Conservation (phyloP, 2,113 vertebrate genomes). For the Tinamus guttatus region DNA sequence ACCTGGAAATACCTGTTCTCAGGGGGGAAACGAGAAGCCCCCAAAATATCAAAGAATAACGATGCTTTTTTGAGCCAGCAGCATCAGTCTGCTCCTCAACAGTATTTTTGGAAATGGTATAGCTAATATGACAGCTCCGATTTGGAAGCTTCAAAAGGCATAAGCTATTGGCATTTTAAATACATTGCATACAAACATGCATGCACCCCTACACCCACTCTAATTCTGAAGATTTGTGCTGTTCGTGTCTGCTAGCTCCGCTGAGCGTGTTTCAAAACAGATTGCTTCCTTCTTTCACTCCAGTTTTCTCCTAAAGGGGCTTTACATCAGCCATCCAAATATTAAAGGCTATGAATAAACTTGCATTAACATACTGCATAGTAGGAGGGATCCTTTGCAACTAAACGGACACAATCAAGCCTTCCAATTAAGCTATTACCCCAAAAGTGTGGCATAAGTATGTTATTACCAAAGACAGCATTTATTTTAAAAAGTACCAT, state of each 20-base stretch:
- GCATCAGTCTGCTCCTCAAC: conserved; percentile 44
- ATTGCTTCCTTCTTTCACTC: conserved; percentile 16
- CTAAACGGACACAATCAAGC: conserved; percentile 27
- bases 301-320: not conserved
- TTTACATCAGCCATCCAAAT: conserved; percentile 23
- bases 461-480: conserved; percentile 52
- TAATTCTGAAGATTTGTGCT: conserved; percentile 48
- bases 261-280: not conserved
- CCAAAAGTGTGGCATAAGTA: conserved; percentile 19
- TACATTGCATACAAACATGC: conserved; percentile 49
- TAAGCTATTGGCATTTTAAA: conserved; percentile 66
- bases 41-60: conserved; percentile 2
- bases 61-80: conserved; percentile 38
- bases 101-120: conserved; percentile 63
- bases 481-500: conserved; percentile 41
- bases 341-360: not conserved
- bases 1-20: conserved; percentile 30
- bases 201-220: conserved; percentile 62
- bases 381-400: conserved; percentile 21
- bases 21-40: not conserved
- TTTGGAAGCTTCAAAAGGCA: conserved; percentile 66
- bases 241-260: conserved; percentile 44
- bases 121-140: conserved; percentile 62
- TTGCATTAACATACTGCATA: not conserved
- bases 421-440: conserved; percentile 40